Conservation (phyloP, 2,113 vertebrate species). For the Hippocampus comes region DNA sequence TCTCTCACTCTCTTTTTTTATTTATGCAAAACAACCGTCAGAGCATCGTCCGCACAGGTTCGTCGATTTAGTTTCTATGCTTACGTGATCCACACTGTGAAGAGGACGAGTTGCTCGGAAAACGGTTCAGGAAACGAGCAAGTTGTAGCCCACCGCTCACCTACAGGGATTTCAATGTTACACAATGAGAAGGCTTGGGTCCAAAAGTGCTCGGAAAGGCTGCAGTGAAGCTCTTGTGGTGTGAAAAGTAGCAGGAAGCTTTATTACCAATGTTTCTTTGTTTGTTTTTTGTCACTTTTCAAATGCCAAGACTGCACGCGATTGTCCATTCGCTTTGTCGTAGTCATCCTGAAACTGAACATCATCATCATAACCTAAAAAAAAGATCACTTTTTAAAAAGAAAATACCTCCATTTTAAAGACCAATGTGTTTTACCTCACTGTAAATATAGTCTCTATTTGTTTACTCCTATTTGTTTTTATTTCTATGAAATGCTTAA, state of each 20-base stretch:
- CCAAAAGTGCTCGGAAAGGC: conserved; percentile 34
- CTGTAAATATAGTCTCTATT: conserved; percentile 70
- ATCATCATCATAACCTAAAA: conserved; percentile 41
- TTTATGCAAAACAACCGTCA: conserved; percentile 48
- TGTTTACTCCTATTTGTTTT: conserved; percentile 71
- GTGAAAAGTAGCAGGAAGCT: conserved; percentile 61
- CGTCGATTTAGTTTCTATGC: conserved; percentile 54
- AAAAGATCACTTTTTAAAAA: conserved; percentile 63
- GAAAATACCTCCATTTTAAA: conserved; percentile 76
- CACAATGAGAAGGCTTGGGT: conserved; percentile 44
- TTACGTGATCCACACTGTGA: conserved; percentile 68
- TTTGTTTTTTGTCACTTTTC: conserved; percentile 53
- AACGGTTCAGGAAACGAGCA: not conserved
- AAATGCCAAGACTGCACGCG: conserved; percentile 67
- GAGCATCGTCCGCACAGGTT: conserved; percentile 40
- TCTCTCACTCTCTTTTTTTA: not conserved
- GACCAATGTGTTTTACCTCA: conserved; percentile 82
- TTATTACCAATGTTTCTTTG: conserved; percentile 58
- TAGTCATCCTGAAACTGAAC: conserved; percentile 53
- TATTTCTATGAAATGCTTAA: conserved; percentile 73
- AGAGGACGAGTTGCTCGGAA: conserved; percentile 13
- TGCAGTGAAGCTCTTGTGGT: conserved; percentile 46
- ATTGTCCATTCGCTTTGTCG: conserved; percentile 64
- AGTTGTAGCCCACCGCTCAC: conserved; percentile 10
- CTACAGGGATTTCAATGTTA: not conserved